A percentile compares a stretch with the other conserved stretches of the same genome.
Evolutionary conservation across 2,888 invertebrate genomes (phyloP).

Genomic region (Agrypnus murinus): DNA sequence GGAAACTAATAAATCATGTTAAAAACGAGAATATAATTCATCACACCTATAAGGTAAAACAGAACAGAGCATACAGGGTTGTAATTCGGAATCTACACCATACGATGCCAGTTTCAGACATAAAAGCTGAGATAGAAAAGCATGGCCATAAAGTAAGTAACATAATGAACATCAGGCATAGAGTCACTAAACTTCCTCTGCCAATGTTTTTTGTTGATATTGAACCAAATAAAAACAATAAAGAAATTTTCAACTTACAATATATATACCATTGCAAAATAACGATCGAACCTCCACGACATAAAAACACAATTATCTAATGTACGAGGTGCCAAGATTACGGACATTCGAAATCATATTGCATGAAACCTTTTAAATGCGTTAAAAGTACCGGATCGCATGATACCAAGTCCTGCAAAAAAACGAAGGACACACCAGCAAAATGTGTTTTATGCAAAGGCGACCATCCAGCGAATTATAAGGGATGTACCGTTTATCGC

Average conservation of each 20-base stretch:
- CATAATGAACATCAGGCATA: conserved; percentile 21
- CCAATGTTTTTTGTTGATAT: no score
- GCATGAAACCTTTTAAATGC: conserved; percentile 21
- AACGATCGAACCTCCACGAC: not conserved
- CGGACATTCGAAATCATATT: no score
- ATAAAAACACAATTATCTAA: conserved; percentile 10
- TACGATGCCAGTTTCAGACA: conserved; percentile 21
- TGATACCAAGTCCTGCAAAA: no score
- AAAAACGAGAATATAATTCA: conserved; percentile 21
- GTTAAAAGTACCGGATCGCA: not conserved
- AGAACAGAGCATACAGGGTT: conserved; percentile 21
- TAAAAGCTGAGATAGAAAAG: conserved; percentile 16
- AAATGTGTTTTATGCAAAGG: no score
- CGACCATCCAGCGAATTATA: conserved; percentile 21
- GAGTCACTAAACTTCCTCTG: conserved; percentile 23
- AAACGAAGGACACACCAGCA: no score
- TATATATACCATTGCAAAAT: conserved; percentile 1
- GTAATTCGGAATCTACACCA: conserved; percentile 23
- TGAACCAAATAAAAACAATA: conserved; percentile 9
- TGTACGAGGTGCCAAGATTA: no score
- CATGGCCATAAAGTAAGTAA: conserved; percentile 4
- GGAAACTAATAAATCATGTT: conserved; percentile 13
- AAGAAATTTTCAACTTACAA: conserved; percentile 9
- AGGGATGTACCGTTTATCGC: conserved; percentile 21
- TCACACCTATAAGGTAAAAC: conserved; percentile 15